A percentile compares a stretch with the other conserved stretches of the same genome.
These are phyloP conservation scores for Acromyrmex echinatior DNA, from an alignment of 1,140 invertebrate species.

Conservation along the genomic window DNA sequence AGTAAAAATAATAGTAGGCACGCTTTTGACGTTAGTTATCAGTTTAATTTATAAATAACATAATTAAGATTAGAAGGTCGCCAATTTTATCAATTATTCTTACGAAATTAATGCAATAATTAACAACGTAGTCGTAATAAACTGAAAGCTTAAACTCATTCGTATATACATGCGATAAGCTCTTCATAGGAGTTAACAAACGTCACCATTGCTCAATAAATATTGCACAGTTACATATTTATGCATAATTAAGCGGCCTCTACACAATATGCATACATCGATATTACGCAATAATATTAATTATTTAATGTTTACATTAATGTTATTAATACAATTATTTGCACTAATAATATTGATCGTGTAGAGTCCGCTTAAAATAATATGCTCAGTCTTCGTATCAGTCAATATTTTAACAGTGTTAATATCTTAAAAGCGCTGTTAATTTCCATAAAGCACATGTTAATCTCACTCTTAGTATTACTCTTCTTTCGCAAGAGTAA, in stretches of 20 bases:
- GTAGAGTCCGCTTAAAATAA: background rate
- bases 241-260: background rate
- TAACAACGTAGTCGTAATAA: slow-evolving; percentile 4
- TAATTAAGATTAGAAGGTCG: slow-evolving; percentile 1
- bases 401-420: slow-evolving; percentile 2
- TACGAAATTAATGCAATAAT: background rate
- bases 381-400: slow-evolving; percentile 30
- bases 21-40: slow-evolving; percentile 26
- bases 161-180: slow-evolving; percentile 20
- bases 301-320: background rate
- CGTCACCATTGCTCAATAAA: background rate
- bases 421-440: slow-evolving; percentile 63
- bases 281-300: background rate
- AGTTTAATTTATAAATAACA: slow-evolving; percentile 7
- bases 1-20: slow-evolving; percentile 30
- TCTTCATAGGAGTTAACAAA: slow-evolving; percentile 24
- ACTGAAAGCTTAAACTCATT: background rate
- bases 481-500: slow-evolving; percentile 1
- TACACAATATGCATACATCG: background rate
- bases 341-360: background rate
- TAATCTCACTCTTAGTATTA: slow-evolving; percentile 54
- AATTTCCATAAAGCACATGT: slow-evolving; percentile 58
- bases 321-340: background rate
- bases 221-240: slow-evolving; percentile 32
- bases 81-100: background rate